Evolutionary conservation across 2,797 vertebrate species (phyloP).

Genomic region (Crocodylus rhombifer): DNA sequence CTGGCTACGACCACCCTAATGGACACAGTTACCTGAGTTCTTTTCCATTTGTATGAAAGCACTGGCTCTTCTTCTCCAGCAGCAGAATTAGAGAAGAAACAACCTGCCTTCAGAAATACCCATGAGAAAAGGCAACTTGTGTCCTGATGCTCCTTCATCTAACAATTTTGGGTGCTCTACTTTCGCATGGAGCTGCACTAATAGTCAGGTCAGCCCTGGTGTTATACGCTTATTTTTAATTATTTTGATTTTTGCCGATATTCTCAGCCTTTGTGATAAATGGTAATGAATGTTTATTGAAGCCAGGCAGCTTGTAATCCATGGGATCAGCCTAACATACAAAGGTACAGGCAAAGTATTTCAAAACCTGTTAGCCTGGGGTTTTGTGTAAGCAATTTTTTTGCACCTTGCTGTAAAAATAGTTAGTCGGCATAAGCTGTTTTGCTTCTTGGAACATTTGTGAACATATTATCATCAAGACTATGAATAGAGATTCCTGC

Average conservation of each 20-base stretch:
- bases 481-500: neutral
- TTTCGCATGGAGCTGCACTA: neutral
- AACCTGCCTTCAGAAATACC: neutral
- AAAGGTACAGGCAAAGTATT: conserved; percentile 41
- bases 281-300: neutral
- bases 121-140: conserved; percentile 60
- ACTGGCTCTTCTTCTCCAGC: conserved; percentile 9
- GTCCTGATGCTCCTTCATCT: conserved; percentile 74
- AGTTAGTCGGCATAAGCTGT: conserved; percentile 37
- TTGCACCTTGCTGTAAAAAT: conserved; percentile 49
- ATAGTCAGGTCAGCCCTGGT: neutral
- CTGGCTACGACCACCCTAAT: neutral
- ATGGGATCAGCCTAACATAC: conserved; percentile 14
- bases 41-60: neutral
- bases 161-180: conserved; percentile 50
- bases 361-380: conserved; percentile 28
- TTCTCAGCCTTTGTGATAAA: neutral
- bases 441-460: neutral
- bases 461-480: conserved; percentile 21
- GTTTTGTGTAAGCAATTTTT: neutral
- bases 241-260: neutral
- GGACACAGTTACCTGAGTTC: neutral
- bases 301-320: neutral
- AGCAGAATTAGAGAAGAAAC: neutral
- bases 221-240: neutral